Percentiles rank a stretch among this genome's conserved stretches.
Evolutionary conservation across 2,888 invertebrate genomes (phyloP).

Genomic region (Leptinotarsa tumamoca): DNA sequence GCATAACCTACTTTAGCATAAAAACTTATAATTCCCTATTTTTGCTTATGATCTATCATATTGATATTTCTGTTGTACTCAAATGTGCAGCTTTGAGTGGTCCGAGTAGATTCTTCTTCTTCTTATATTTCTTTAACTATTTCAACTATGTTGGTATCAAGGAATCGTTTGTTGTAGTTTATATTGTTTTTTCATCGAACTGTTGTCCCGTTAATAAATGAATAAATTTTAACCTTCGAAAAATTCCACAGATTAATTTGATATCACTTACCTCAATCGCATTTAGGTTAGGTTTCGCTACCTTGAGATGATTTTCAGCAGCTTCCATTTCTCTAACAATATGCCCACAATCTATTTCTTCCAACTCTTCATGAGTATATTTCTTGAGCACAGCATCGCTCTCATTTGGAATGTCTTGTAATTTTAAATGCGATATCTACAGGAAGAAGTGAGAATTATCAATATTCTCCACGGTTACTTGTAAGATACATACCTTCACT

Average conservation of each 20-base stretch:
- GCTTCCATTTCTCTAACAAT: conserved; percentile 71
- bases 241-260: neutral
- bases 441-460: neutral
- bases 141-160: too few species aligned
- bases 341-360: conserved; percentile 70
- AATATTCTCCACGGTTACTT: neutral
- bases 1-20: neutral
- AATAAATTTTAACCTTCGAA: neutral
- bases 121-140: too few species aligned
- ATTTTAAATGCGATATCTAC: conserved; percentile 68
- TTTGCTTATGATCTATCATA: too few species aligned
- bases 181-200: too few species aligned
- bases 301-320: conserved; percentile 73
- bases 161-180: too few species aligned
- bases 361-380: conserved; percentile 77
- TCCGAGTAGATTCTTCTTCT: too few species aligned
- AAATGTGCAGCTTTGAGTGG: too few species aligned
- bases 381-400: conserved; percentile 66
- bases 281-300: conserved; percentile 78
- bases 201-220: neutral
- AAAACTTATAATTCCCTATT: too few species aligned
- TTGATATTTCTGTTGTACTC: too few species aligned
- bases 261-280: conserved; percentile 74
- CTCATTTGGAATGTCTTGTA: conserved; percentile 73
- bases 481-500: conserved; percentile 65